Conservation (phyloP, 1,140 invertebrate species). For the Drosophila nannoptera region DNA sequence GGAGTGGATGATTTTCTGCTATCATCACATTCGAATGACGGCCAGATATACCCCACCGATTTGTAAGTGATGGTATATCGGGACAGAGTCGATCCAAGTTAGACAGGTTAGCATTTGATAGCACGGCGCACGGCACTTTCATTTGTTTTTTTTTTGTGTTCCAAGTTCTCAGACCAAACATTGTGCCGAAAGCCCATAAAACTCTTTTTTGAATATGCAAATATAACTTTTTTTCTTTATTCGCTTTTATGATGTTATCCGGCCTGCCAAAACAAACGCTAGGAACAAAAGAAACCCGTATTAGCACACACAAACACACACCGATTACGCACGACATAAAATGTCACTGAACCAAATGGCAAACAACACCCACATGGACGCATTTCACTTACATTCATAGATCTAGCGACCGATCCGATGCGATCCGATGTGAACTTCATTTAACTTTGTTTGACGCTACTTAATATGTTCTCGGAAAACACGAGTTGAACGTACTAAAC, state of each 20-base stretch:
- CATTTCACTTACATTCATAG: neutral
- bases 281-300: conserved; percentile 33
- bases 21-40: neutral
- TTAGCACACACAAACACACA: conserved; percentile 12
- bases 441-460: conserved; percentile 23
- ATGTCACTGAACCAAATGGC: conserved; percentile 38
- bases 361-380: conserved; percentile 30
- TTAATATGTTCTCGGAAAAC: conserved; percentile 38
- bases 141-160: conserved; percentile 32
- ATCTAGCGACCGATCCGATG: neutral
- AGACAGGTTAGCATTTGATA: conserved; percentile 47
- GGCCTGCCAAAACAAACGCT: conserved; percentile 25
- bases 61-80: conserved; percentile 1
- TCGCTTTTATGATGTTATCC: conserved; percentile 30
- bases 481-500: conserved; percentile 3
- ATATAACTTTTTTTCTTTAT: conserved; percentile 31
- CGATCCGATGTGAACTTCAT: conserved; percentile 10
- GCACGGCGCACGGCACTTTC: conserved; percentile 48
- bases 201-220: conserved; percentile 53
- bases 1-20: neutral
- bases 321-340: neutral
- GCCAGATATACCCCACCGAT: neutral
- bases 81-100: conserved; percentile 24
- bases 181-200: conserved; percentile 53
- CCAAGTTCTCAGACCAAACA: conserved; percentile 27